Base-by-base conservation (phyloP, 2,113 vertebrate genomes). In the Pedetes capensis region DNA sequence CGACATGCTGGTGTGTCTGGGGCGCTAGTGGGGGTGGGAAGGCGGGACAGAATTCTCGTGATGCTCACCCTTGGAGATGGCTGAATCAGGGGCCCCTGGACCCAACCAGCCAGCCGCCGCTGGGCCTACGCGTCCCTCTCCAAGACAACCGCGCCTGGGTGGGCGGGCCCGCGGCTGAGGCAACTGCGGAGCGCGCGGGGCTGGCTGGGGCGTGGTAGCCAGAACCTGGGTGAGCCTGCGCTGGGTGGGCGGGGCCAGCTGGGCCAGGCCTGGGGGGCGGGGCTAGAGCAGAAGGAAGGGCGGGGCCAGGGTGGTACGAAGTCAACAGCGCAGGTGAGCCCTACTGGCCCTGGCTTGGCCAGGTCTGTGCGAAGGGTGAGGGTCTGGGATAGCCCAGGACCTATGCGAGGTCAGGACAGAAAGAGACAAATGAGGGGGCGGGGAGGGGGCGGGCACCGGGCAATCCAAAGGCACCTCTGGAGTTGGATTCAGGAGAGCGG, bases 91-190 rank as follows among this genome's bases (percentile, higher is more conserved):
- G 68, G 5, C 66, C 76, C 84, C 71, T 42, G 20, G 61, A 68
- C 11, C 18, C 6, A 2, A 47, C 11, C 23, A 1, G 14, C 29
- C 82, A 2, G 51, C 59, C 0, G 83, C 53, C 1, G 47, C 16
- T 27, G 20, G 0, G 32, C 34, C 63, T 68, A 1, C 2, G 96
- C 94, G 96, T 97, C 95, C 29, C 8, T 97, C 94, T 94, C 97
- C 95, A 93, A 0, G 96, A 55, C 96, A 68, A 97, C 96, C 32
- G 68, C 85, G 32, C 63, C 57, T 18, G 8, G 27, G 23, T 14
- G 59, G 59, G 83, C 37, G 9, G 83, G 64, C 39, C 20, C 17
- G 55, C 23, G 82, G 55, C 17, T 13, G 14, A 23, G 49, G 69
- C 84, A 63, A 69, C 93, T 3, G 63, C 92, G 32, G 63, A 29